These are phyloP conservation scores for Troides oblongomaculatus DNA, from an alignment of 2,888 invertebrate species.

Conservation along the genomic window DNA sequence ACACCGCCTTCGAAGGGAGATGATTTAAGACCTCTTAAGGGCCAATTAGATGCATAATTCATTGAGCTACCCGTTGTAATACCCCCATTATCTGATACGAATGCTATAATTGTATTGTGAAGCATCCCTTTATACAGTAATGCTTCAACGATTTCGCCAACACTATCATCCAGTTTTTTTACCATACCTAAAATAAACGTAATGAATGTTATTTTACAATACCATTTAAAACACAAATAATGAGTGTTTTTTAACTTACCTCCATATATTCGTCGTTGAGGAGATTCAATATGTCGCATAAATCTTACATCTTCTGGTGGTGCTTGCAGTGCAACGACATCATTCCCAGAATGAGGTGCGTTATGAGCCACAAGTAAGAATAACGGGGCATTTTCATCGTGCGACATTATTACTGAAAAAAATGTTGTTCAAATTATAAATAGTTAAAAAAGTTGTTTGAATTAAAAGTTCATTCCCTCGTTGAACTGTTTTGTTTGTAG, in stretches of 20 bases:
- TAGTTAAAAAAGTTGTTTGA: neutral
- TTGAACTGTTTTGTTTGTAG: no score
- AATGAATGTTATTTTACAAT: neutral
- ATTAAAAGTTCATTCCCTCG: no score
- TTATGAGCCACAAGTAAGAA: constrained; percentile 89
- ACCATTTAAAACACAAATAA: neutral
- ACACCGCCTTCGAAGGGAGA: constrained; percentile 92
- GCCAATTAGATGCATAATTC: constrained; percentile 90
- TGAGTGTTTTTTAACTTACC: constrained; percentile 71
- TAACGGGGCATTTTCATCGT: constrained; percentile 82
- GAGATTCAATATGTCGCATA: constrained; percentile 84
- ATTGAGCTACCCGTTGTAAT: constrained; percentile 85
- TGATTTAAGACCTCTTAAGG: constrained; percentile 87
- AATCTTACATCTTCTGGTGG: constrained; percentile 84
- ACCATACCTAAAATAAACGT: constrained; percentile 85
- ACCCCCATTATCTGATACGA: constrained; percentile 94
- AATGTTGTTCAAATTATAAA: neutral
- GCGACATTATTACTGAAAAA: constrained; percentile 77
- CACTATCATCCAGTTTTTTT: constrained; percentile 89
- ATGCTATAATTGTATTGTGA: constrained; percentile 90
- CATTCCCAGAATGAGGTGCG: constrained; percentile 89
- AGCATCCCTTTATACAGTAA: constrained; percentile 84
- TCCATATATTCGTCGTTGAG: constrained; percentile 85
- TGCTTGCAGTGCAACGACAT: constrained; percentile 85
- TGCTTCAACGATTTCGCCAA: constrained; percentile 87